These are phyloP conservation scores for Parambassis ranga DNA, from an alignment of 2,797 vertebrate species.

Conservation along the genomic window DNA sequence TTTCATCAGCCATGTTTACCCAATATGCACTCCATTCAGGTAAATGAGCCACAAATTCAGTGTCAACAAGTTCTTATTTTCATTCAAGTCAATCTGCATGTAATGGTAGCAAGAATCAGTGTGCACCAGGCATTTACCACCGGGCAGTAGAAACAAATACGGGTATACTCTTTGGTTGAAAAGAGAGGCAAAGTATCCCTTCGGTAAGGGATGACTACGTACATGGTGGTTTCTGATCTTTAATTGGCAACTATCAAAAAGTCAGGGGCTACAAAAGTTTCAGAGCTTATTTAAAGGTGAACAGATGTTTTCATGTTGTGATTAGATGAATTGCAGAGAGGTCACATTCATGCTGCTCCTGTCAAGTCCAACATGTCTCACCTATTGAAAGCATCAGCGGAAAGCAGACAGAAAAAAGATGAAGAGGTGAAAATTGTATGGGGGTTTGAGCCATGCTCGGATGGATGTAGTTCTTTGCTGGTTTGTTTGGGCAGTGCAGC, in stretches of 20 bases:
- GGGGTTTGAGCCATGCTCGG: background rate
- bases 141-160: too few species aligned
- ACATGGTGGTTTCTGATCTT: background rate
- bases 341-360: conserved; percentile 1
- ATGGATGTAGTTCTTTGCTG: conserved; percentile 16
- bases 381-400: too few species aligned
- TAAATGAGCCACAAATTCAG: too few species aligned
- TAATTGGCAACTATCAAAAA: background rate
- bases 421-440: background rate
- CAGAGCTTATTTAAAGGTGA: background rate
- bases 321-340: background rate
- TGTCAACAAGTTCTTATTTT: too few species aligned
- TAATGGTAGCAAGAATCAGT: too few species aligned
- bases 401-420: background rate
- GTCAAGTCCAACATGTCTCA: conserved; percentile 5
- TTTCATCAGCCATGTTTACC: too few species aligned
- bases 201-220: background rate
- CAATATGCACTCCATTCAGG: too few species aligned
- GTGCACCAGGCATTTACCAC: too few species aligned
- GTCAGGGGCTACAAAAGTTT: conserved; percentile 15
- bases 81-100: too few species aligned
- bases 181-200: too few species aligned
- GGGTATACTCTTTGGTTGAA: too few species aligned
- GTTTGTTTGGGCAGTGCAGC: conserved; percentile 38
- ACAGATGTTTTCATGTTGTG: background rate